Evolutionary conservation across 1,140 invertebrate species (phyloP), one percentile per base, ranked within the genome.

Genomic region (Harpegnathos saltator): DNA sequence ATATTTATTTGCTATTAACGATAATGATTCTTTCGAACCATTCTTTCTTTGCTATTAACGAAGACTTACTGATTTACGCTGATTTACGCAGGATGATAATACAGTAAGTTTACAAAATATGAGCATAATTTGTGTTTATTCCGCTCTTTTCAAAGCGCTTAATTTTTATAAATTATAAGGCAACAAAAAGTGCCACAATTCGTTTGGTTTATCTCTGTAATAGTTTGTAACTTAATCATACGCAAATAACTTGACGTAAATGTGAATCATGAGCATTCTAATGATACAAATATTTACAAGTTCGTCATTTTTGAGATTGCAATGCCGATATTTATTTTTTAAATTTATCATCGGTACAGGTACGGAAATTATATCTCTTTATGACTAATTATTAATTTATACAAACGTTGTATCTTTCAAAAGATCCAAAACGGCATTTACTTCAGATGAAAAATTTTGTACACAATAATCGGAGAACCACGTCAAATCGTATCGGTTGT

Each of bases 251-350:
- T 59, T 61, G 33, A 82, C 33, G 33, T 87, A 86, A 83, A 78
- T 66, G 71, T 59, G 58, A 85, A 59, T 78, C 38, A 11, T 59
- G 58, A 77, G 54, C 17, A 73, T 52, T 74, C 38, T 52, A 85
- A 78, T 78, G 17, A 66, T 62, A 56, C 14, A 77, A 56, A 24
- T 87, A 86, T 87, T 83, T 86, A 87, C 85, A 78, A n/a, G 54
- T 33, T 66, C 26, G 65, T 56, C 26, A 72, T 56, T 56, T 78
- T 29, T 65, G 22, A 48, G 33, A 86, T 62, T 58, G 59, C 52
- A 66, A 85, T 75, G 24, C n/a, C 22, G 62, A 48, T 65, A 69
- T 80, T 80, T 48, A 54, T 29, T 26, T 24, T 80, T 80, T 58
- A 52, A 44, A 71, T n/a, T 80, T 71, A 80, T 80, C 52, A 71